Conservation (phyloP, 2,113 vertebrate species). For the Mus musculus region DNA sequence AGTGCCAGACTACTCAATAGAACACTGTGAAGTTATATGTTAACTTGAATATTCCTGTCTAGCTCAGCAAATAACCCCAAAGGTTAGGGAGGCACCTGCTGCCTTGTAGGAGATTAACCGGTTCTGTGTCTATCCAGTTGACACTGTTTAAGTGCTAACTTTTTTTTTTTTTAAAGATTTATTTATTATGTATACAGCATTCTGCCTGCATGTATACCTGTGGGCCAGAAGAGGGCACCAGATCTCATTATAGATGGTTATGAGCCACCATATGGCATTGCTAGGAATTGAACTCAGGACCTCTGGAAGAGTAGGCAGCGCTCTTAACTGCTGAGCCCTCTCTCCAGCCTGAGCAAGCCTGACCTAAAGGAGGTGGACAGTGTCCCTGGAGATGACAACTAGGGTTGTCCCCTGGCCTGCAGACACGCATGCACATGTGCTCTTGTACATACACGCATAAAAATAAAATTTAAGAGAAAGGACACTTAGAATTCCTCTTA, state of each 20-base stretch:
- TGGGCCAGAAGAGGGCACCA: no score
- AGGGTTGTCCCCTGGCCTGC: neutral
- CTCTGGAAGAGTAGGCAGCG: no score
- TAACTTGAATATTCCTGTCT: conserved; percentile 11
- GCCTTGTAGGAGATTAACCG: neutral
- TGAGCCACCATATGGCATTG: no score
- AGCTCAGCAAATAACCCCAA: conserved; percentile 39
- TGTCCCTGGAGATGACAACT: neutral
- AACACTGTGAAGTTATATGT: neutral
- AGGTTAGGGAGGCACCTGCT: neutral
- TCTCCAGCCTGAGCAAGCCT: neutral
- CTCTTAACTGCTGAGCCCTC: no score
- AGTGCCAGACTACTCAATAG: neutral
- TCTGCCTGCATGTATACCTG: no score
- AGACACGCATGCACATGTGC: neutral
- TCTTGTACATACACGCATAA: neutral
- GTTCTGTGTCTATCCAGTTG: conserved; percentile 21
- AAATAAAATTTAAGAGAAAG: neutral
- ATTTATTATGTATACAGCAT: no score
- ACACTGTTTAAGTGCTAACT: conserved; percentile 2
- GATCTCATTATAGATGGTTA: no score
- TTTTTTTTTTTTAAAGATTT: neutral
- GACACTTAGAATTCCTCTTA: neutral
- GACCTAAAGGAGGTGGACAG: neutral
- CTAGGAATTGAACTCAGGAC: no score